These are phyloP conservation scores for Characodon lateralis DNA, from an alignment of 2,797 vertebrate genomes.

Conservation along the genomic window DNA sequence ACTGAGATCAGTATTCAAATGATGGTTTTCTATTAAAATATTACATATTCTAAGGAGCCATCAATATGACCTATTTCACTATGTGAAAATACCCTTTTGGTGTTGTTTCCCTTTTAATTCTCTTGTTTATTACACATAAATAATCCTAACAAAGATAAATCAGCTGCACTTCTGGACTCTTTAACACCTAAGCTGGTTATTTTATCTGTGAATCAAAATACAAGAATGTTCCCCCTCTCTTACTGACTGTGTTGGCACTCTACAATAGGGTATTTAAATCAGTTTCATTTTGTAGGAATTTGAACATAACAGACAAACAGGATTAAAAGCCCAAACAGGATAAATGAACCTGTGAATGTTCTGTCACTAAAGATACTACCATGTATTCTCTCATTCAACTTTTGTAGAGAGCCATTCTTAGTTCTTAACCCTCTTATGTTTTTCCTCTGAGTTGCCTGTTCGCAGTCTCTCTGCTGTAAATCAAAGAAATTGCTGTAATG, in stretches of 20 bases:
- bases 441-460: not conserved
- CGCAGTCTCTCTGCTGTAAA: not conserved
- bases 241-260: not conserved
- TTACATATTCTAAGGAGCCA: not conserved
- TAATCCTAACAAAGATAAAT: too few relatives aligned
- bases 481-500: not conserved
- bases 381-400: not conserved
- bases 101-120: too few relatives aligned
- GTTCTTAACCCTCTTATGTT: not conserved
- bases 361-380: not conserved
- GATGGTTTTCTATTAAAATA: not conserved
- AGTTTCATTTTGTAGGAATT: not conserved
- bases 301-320: not conserved
- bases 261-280: not conserved
- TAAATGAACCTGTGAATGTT: not conserved
- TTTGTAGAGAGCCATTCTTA: not conserved
- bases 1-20: not conserved
- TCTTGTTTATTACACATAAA: too few relatives aligned
- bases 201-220: too few relatives aligned
- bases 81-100: too few relatives aligned
- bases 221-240: not conserved
- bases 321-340: not conserved
- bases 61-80: too few relatives aligned
- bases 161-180: too few relatives aligned
- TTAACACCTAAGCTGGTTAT: too few relatives aligned